Evolutionary conservation across 2,888 invertebrate genomes (phyloP), one percentile per base, ranked within the genome.

Genomic region (Aphrophora alni): DNA sequence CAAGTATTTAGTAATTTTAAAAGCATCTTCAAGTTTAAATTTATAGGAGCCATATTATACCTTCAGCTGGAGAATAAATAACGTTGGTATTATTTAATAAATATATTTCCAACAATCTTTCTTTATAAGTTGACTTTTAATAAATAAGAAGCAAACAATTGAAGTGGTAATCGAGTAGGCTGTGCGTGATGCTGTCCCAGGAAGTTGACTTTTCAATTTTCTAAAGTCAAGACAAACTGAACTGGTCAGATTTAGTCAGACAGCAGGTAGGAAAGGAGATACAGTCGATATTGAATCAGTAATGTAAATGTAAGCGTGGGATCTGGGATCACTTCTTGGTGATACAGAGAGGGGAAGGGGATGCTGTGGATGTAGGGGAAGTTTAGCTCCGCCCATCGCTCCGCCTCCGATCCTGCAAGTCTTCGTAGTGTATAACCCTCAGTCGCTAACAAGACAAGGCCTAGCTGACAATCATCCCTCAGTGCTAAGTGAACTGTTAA

Each of bases 281-380:
- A 21, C 59, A 44, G 44, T 44, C 59, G 21, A 59, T 59, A 59
- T 59, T 14, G n/a, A 4, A 59, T 59, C 59, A 21, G 59, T 21
- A 21, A 59, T 59, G 59, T 59, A 59, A 59, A 59, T 59, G 59
- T 59, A 14, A 59, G 59, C 59, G 59, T 59, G 59, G 59, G 59
- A 59, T 59, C 59, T 33, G 33, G 33, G 33, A 33, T 33, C 33
- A 33, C 8, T 33, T 33, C 33, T 59, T 21, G n/a, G 59, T 21
- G 59, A 21, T 59, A 59, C 59, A 59, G 59, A 3, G 59, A 21
- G 21, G 59, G 59, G 59, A 21, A 8, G 59, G 59, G 59, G 21
- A 7, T 4, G 4, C 7, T 4, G 5, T 5, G 0, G 59, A 59
- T 44, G 44, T 44, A 44, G 59, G 59, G 59, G 59, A 59, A 59